phyloP scores from a whole-genome alignment of 1,140 invertebrate genomes.

The Tetramorium parvispinum region DNA sequence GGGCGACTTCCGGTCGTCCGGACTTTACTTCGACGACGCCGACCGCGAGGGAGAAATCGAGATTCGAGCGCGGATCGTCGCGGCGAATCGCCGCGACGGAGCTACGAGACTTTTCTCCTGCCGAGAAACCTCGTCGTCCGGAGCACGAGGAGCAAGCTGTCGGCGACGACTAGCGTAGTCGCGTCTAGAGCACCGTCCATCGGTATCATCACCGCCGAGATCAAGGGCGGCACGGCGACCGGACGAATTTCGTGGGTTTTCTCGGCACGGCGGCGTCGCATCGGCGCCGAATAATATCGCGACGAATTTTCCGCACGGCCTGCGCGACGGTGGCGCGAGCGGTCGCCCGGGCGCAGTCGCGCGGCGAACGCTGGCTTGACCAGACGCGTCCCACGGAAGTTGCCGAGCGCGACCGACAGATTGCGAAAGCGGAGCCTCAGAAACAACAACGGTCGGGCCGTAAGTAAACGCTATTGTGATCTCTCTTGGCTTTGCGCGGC shows the following conservation, averaged over 20 bases:
- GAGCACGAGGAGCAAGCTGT: not conserved
- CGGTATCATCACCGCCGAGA: constrained; percentile 60
- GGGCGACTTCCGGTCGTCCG: not conserved
- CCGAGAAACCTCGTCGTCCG: not conserved
- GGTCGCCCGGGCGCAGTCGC: constrained; percentile 35
- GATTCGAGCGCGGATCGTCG: not conserved
- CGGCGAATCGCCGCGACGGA: not conserved
- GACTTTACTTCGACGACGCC: no score
- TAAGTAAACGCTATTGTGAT: constrained; percentile 83
- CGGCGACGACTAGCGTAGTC: constrained; percentile 56
- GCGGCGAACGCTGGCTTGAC: constrained; percentile 65
- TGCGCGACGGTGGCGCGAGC: not conserved
- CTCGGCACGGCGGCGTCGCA: not conserved
- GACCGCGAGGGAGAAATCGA: not conserved
- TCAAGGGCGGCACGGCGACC: constrained; percentile 63
- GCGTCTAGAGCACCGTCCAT: constrained; percentile 70
- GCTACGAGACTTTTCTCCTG: no score
- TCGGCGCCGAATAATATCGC: not conserved
- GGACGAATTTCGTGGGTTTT: not conserved
- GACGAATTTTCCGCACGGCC: constrained; percentile 9
- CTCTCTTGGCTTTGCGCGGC: constrained; percentile 67
- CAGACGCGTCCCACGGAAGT: constrained; percentile 71
- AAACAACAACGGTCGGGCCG: constrained; percentile 84
- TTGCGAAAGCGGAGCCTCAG: constrained; percentile 83
- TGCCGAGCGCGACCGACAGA: constrained; percentile 79